Evolutionary conservation across 2,888 invertebrate species (phyloP).

Genomic region (Miltochrista miniata): DNA sequence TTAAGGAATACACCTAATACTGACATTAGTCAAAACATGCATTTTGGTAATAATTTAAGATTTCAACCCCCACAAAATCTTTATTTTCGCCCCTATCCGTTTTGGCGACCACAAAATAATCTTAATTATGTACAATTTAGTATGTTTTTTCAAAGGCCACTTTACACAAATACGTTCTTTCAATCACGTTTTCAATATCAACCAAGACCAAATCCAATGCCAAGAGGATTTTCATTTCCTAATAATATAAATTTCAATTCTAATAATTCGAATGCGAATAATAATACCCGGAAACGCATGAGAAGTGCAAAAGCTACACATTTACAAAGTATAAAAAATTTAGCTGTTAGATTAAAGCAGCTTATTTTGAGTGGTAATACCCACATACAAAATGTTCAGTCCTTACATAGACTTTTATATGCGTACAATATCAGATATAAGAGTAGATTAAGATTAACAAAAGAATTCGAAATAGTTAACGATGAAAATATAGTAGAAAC

Average conservation of each 20-base stretch:
- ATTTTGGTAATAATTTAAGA: constrained; percentile 20
- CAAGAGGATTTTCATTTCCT: constrained; percentile 22
- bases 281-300: constrained; percentile 38
- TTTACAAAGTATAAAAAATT: constrained; percentile 49
- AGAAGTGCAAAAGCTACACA: constrained; percentile 40
- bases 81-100: constrained; percentile 41
- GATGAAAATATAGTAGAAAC: constrained; percentile 61
- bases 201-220: constrained; percentile 33
- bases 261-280: constrained; percentile 17
- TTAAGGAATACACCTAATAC: constrained; percentile 37
- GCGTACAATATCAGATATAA: constrained; percentile 63
- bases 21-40: constrained; percentile 25
- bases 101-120: constrained; percentile 46
- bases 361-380: constrained; percentile 35
- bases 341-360: constrained; percentile 48
- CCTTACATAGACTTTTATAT: constrained; percentile 51
- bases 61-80: constrained; percentile 23
- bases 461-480: constrained; percentile 47
- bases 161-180: constrained; percentile 35
- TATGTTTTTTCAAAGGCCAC: constrained; percentile 50
- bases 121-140: constrained; percentile 49
- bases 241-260: constrained; percentile 10
- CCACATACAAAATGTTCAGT: constrained; percentile 39
- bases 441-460: constrained; percentile 48
- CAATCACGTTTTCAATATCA: constrained; percentile 45